Percentiles rank a stretch among this genome's conserved stretches.
These are phyloP conservation scores for Brenthis hecate DNA, from an alignment of 2,888 invertebrate genomes.

Conservation along the genomic window DNA sequence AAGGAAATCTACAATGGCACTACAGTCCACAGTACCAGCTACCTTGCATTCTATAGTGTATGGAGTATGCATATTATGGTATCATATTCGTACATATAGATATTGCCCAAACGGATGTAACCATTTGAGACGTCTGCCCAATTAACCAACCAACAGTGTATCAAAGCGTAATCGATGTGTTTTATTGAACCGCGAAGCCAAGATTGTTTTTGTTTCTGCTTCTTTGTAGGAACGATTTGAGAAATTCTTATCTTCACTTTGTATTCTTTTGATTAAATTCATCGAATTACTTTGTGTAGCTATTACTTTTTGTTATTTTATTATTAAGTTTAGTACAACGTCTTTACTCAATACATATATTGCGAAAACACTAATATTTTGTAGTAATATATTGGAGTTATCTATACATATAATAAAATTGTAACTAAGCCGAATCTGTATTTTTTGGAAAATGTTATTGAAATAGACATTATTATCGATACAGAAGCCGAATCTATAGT, in stretches of 20 bases:
- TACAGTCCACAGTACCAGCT: too few relatives aligned
- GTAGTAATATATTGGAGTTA: too few relatives aligned
- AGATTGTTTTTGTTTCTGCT: constrained; percentile 18
- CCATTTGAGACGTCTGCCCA: constrained; percentile 69
- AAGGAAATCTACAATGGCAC: too few relatives aligned
- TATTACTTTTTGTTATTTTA: constrained; percentile 18
- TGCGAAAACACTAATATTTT: too few relatives aligned
- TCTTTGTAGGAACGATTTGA: constrained; percentile 14
- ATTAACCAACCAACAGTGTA: constrained; percentile 61
- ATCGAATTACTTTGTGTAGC: constrained; percentile 3
- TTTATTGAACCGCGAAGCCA: constrained; percentile 31
- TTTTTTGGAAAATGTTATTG: too few relatives aligned
- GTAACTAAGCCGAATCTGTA: too few relatives aligned
- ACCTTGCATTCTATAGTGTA: too few relatives aligned
- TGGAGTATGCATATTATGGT: neutral
- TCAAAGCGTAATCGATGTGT: constrained; percentile 35
- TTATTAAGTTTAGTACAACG: constrained; percentile 6
- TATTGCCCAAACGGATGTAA: constrained; percentile 68
- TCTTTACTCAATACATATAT: neutral
- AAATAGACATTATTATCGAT: too few relatives aligned
- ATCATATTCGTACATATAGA: constrained; percentile 20
- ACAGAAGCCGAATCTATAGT: too few relatives aligned
- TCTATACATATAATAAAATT: too few relatives aligned
- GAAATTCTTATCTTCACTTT: constrained; percentile 12
- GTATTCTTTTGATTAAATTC: constrained; percentile 23